Evolutionary conservation across 2,888 invertebrate species (phyloP).

Genomic region (Galerucella nymphaeae): DNA sequence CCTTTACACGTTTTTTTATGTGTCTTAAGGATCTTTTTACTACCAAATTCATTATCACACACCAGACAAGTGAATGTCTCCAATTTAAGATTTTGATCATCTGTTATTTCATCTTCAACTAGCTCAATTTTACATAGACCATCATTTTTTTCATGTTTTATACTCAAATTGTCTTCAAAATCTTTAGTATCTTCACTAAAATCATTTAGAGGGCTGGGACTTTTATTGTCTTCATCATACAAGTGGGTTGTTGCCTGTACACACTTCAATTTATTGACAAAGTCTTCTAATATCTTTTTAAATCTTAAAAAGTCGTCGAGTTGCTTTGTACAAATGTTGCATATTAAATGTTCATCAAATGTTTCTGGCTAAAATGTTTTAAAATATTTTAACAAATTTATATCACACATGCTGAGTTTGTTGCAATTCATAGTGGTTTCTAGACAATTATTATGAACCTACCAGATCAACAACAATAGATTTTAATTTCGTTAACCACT

Average conservation of each 20-base stretch:
- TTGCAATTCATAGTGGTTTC: background rate
- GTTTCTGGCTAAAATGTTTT: conserved; percentile 18
- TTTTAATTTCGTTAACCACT: conserved; percentile 41
- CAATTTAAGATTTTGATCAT: background rate
- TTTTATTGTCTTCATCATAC: conserved; percentile 5
- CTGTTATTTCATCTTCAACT: conserved; percentile 15
- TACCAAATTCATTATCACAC: conserved; percentile 24
- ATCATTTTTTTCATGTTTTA: conserved; percentile 14
- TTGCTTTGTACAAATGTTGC: conserved; percentile 18
- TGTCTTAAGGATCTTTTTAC: conserved; percentile 12
- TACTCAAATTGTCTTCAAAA: conserved; percentile 17
- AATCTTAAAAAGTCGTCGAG: conserved; percentile 24
- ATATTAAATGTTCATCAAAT: conserved; percentile 23
- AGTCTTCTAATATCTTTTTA: conserved; percentile 20
- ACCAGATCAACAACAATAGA: conserved; percentile 44
- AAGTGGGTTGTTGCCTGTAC: background rate
- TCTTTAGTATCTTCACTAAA: conserved; percentile 14
- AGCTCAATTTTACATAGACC: background rate
- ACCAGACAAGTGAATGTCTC: conserved; percentile 15
- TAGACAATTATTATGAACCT: conserved; percentile 10
- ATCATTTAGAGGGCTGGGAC: conserved; percentile 11
- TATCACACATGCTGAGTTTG: background rate
- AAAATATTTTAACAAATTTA: background rate
- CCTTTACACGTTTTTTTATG: conserved; percentile 24
- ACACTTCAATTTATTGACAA: conserved; percentile 17